Evolutionary conservation across 2,888 invertebrate genomes (phyloP), one percentile per base, ranked within the genome.

Genomic region (Osmoderma eremita): DNA sequence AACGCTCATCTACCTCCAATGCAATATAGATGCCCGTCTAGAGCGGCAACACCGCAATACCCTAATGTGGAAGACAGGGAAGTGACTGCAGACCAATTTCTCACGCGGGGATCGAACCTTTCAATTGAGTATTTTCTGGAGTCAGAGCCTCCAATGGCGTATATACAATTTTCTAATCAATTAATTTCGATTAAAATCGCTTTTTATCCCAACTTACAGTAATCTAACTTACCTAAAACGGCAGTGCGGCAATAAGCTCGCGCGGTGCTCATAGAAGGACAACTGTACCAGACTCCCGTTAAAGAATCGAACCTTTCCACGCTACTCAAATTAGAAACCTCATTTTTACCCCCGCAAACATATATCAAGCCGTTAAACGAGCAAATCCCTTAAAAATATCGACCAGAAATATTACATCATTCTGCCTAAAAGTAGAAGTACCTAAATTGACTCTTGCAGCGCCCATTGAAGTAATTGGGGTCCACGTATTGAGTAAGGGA

Each of bases 51-150:
- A 0, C 89, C 89, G 69, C 88, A 88, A 75, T 88, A 88, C 72
- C 88, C 88, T 67, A 88, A 81, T 18, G 88, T 80, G 0, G 86
- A 86, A 2, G 86, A 86, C 89, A 90, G 89, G 38, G 88, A 87
- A 2, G 89, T 89, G 69, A 90, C 86, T 0, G 87, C 83, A 63
- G 84, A 84, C 90, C 90, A 90, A 70, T 85, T 85, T 5, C 89
- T 89, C 69, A 87, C 86, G 49, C 90, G 78, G 0, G 90, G 90
- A 80, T 90, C 90, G 69, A 88, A 86, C 79, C 88, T 83, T 78
- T 90, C 90, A 30, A 90, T 89, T 42, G 88, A 88, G 12, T 90
- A 90, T 76, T 88, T 89, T 53, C 88, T 88, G 0, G 90, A 89
- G 80, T 90, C 90, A 75, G 89, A 89, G 8, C 90, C 90, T 1